A percentile compares a stretch with the other conserved stretches of the same genome.
These are phyloP conservation scores for Iguana delicatissima DNA, from an alignment of 2,797 vertebrate genomes.

Conservation along the genomic window DNA sequence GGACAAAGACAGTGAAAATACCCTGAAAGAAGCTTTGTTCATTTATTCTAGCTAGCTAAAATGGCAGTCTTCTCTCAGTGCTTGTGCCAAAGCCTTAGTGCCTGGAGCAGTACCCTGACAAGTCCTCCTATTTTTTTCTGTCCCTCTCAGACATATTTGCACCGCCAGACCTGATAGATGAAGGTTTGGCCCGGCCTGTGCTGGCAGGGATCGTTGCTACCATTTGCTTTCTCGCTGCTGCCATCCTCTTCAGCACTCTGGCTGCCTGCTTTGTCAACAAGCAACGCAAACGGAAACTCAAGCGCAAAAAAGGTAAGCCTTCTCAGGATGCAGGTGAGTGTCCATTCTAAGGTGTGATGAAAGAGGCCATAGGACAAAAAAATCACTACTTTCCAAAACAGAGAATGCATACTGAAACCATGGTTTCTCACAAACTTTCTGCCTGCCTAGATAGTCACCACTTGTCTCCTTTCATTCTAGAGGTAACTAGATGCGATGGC, in stretches of 20 bases:
- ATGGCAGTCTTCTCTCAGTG: rapidly evolving
- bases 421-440: background rate
- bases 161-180: conserved; percentile 92
- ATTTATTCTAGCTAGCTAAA: background rate
- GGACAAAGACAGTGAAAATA: background rate
- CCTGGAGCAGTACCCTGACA: background rate
- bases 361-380: background rate
- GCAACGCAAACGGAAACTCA: conserved; percentile 97
- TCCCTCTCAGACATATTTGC: conserved; percentile 91
- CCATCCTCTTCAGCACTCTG: conserved; percentile 97
- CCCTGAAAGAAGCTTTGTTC: background rate
- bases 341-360: background rate
- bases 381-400: conserved; percentile 15
- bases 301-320: conserved; percentile 95
- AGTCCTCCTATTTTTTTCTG: background rate
- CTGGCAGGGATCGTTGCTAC: conserved; percentile 98
- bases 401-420: background rate
- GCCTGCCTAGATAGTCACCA: conserved; percentile 58
- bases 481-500: background rate
- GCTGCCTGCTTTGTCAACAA: conserved; percentile 99
- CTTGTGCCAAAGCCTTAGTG: background rate
- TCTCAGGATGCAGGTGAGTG: background rate
- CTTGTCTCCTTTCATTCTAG: background rate
- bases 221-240: conserved; percentile 98
- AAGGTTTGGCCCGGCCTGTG: conserved; percentile 95